These are phyloP conservation scores for Machimus rusticus DNA, from an alignment of 2,888 invertebrate genomes.

Conservation along the genomic window DNA sequence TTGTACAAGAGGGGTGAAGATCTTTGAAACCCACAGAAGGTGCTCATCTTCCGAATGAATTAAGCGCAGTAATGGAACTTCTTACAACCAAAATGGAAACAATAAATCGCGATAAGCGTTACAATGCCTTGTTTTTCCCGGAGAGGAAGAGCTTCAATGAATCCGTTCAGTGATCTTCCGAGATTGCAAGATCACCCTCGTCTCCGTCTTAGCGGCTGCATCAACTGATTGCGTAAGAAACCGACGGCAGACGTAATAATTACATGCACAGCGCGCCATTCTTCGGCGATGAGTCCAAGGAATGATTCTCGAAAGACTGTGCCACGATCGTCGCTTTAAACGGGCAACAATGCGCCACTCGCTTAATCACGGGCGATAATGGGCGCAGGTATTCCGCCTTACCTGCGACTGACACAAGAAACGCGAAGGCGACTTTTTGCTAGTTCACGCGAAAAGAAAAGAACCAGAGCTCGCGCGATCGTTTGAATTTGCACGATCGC, in stretches of 20 bases:
- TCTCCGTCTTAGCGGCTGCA: neutral
- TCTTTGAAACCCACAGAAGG: neutral
- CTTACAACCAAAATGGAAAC: neutral
- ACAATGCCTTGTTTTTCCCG: neutral
- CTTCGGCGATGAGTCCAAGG: neutral
- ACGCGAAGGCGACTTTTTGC: neutral
- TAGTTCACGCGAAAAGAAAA: neutral
- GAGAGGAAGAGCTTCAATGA: neutral
- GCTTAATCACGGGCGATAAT: constrained; percentile 4
- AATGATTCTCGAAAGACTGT: neutral
- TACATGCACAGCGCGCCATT: neutral
- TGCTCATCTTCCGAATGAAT: constrained; percentile 2
- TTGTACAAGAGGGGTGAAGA: neutral
- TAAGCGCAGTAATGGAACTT: neutral
- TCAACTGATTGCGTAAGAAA: neutral
- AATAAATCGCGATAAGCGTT: neutral
- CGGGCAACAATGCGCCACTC: neutral
- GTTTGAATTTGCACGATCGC: constrained; percentile 12
- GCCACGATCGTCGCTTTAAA: neutral
- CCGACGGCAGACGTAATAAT: neutral
- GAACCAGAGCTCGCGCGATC: neutral
- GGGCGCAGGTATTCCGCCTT: neutral
- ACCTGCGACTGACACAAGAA: neutral
- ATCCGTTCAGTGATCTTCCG: neutral
- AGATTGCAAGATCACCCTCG: neutral